phyloP scores from a whole-genome alignment of 2,797 vertebrate species.

The Tamandua tetradactyla region DNA sequence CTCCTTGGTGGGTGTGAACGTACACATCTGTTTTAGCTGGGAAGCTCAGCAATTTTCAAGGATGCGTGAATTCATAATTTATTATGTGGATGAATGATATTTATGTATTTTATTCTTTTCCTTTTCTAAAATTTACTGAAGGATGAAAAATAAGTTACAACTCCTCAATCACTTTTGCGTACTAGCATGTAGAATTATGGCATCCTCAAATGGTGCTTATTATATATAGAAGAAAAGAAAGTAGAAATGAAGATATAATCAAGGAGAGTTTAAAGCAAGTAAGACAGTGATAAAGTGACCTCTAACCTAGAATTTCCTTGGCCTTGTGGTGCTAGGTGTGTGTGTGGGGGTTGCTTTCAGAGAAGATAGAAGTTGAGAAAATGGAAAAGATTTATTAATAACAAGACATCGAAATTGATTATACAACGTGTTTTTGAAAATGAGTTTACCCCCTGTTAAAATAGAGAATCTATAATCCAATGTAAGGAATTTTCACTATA shows the following conservation, averaged over 20 bases:
- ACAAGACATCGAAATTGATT: conserved; percentile 6
- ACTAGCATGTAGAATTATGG: conserved; percentile 5
- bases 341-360: neutral
- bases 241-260: conserved; percentile 12
- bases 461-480: neutral
- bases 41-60: conserved; percentile 63
- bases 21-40: conserved; percentile 63
- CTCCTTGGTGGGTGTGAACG: conserved; percentile 57
- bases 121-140: conserved; percentile 60
- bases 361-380: neutral
- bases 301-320: neutral
- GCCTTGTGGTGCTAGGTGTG: neutral
- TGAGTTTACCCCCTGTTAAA: neutral
- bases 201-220: neutral
- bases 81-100: conserved; percentile 67
- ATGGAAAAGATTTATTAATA: neutral
- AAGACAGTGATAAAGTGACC: conserved; percentile 19
- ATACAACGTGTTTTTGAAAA: neutral
- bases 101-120: conserved; percentile 42
- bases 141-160: conserved; percentile 53
- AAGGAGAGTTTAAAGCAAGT: neutral
- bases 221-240: neutral
- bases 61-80: conserved; percentile 68
- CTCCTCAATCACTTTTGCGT: conserved; percentile 49
- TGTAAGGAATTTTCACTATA: neutral